Conservation (phyloP, 2,113 vertebrate genomes). For the Benitochromis conjunctus region DNA sequence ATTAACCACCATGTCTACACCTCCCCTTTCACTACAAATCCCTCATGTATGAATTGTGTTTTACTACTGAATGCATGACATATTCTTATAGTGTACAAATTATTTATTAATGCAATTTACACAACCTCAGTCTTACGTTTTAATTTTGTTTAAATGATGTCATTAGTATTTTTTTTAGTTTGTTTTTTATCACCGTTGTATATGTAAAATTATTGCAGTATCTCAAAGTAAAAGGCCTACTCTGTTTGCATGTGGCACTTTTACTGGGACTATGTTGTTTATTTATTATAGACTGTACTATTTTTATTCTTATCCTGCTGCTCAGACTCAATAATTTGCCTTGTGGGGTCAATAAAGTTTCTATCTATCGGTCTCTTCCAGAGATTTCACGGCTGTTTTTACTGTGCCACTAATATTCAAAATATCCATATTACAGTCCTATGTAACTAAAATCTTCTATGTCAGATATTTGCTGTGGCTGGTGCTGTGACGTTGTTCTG, state of each 20-base stretch:
- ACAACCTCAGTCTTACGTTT: background rate
- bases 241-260: background rate
- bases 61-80: background rate
- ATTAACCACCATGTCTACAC: background rate
- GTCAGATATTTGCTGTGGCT: background rate
- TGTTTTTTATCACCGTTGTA: background rate
- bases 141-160: background rate
- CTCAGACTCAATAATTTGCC: background rate
- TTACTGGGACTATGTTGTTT: background rate
- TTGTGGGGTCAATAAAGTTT: background rate
- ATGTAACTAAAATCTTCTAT: background rate
- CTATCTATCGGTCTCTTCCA: background rate
- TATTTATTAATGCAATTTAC: background rate
- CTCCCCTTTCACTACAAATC: background rate
- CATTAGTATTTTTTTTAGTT: background rate
- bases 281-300: background rate
- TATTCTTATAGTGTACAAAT: background rate
- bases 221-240: background rate
- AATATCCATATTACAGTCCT: background rate
- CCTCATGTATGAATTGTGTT: background rate
- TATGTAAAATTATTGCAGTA: background rate
- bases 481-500: background rate
- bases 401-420: background rate
- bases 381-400: background rate
- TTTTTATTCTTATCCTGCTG: background rate